Conservation (phyloP, 2,888 invertebrate species). For the Apamea epomidion region DNA sequence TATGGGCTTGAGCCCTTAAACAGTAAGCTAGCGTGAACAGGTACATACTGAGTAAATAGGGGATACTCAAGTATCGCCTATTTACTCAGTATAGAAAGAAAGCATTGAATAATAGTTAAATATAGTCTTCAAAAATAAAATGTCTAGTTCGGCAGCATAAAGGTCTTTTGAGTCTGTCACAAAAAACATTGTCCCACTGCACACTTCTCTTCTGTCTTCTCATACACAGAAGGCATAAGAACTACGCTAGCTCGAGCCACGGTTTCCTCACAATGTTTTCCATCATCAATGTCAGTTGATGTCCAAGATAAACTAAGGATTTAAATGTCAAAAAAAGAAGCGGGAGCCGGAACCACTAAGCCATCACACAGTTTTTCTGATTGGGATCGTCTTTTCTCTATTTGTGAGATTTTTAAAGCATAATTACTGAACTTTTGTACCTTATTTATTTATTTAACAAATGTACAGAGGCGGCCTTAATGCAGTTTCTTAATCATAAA, state of each 20-base stretch:
- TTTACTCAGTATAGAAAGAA: neutral
- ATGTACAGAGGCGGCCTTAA: no score
- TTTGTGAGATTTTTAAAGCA: neutral
- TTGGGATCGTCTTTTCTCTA: neutral
- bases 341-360: neutral
- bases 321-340: neutral
- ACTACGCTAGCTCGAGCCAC: neutral
- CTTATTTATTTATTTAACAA: neutral
- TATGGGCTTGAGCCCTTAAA: no score
- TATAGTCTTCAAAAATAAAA: neutral
- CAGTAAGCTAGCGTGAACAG: no score
- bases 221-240: neutral
- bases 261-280: neutral
- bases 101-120: neutral
- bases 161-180: neutral
- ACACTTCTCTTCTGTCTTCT: neutral
- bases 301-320: neutral
- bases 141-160: neutral
- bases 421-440: neutral
- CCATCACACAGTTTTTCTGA: neutral
- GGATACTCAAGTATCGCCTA: neutral
- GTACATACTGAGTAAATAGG: no score
- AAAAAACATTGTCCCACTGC: neutral
- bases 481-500: constrained; percentile 12
- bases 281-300: neutral